Percentiles rank a stretch among this genome's conserved stretches.
Evolutionary conservation across 1,140 invertebrate genomes (phyloP).

Genomic region (Limonius californicus): DNA sequence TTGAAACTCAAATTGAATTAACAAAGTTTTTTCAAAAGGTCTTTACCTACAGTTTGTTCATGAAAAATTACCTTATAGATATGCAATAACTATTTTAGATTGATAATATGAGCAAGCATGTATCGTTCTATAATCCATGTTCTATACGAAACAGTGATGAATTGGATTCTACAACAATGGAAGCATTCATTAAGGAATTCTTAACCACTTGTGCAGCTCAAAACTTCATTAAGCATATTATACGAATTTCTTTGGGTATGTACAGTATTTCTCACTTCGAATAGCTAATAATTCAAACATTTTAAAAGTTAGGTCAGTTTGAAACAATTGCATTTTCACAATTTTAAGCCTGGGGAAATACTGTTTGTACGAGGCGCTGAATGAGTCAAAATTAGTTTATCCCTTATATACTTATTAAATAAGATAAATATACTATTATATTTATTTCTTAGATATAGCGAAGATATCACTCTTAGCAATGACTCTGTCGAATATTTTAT

Average conservation of each 20-base stretch:
- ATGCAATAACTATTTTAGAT: constrained; percentile 9
- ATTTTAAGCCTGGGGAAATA: too few relatives aligned
- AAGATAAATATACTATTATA: too few relatives aligned
- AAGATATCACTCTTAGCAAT: too few relatives aligned
- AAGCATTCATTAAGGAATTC: constrained; percentile 14
- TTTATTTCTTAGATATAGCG: too few relatives aligned
- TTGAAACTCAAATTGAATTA: background rate
- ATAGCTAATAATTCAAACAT: too few relatives aligned
- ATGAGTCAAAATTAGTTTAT: too few relatives aligned
- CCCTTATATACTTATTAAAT: too few relatives aligned
- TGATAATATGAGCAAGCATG: constrained; percentile 1
- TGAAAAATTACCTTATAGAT: background rate
- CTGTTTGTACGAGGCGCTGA: too few relatives aligned
- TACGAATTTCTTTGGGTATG: constrained; percentile 18
- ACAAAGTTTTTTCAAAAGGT: background rate
- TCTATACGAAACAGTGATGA: background rate
- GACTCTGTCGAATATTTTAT: too few relatives aligned
- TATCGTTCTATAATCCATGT: constrained; percentile 17
- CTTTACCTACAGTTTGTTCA: background rate
- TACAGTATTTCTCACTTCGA: too few relatives aligned
- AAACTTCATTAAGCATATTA: background rate
- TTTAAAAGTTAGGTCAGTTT: too few relatives aligned
- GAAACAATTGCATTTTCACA: too few relatives aligned
- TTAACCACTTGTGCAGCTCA: background rate
- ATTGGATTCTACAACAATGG: constrained; percentile 21